Percentiles rank a stretch among this genome's conserved stretches.
Evolutionary conservation across 37 sponge, comb jelly and placozoan genomes (phyloP).

Genomic region (Beroe forskalii): DNA sequence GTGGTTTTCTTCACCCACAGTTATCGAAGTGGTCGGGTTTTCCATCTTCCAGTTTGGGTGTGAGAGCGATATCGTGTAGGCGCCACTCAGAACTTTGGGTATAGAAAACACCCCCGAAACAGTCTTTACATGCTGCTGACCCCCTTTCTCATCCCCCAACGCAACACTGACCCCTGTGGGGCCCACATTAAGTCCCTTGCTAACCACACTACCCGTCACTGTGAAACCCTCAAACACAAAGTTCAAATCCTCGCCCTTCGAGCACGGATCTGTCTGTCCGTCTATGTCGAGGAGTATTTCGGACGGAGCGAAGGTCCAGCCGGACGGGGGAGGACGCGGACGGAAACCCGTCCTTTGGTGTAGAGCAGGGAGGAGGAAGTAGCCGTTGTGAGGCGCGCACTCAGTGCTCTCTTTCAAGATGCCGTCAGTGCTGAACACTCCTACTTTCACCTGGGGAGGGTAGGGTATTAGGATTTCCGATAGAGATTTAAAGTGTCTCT

Average conservation of each 20-base stretch:
- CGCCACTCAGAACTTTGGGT: constrained; percentile 12
- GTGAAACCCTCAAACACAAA: constrained; percentile 84
- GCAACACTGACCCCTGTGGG: constrained; percentile 69
- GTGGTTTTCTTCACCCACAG: constrained; percentile 67
- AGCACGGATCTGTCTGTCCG: constrained; percentile 81
- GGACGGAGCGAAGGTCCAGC: constrained; percentile 77
- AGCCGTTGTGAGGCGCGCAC: constrained; percentile 94
- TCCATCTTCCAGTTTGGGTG: constrained; percentile 64
- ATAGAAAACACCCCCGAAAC: constrained; percentile 20
- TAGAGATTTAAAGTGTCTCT: background rate
- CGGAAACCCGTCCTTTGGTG: constrained; percentile 83
- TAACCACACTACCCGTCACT: constrained; percentile 75
- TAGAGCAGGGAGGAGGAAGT: constrained; percentile 90
- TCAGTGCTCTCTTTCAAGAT: constrained; percentile 74
- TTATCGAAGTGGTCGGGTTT: constrained; percentile 26
- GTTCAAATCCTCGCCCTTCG: constrained; percentile 78
- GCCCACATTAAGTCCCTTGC: constrained; percentile 59
- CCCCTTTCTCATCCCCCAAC: background rate
- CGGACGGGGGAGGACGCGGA: constrained; percentile 76
- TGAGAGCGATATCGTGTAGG: constrained; percentile 25
- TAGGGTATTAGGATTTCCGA: background rate
- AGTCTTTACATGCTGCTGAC: background rate
- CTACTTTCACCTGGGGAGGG: constrained; percentile 66
- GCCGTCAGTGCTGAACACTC: constrained; percentile 72
- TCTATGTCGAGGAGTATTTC: constrained; percentile 77